phyloP scores from a whole-genome alignment of 2,888 invertebrate species.

The Rhagophthalmus giganteus region DNA sequence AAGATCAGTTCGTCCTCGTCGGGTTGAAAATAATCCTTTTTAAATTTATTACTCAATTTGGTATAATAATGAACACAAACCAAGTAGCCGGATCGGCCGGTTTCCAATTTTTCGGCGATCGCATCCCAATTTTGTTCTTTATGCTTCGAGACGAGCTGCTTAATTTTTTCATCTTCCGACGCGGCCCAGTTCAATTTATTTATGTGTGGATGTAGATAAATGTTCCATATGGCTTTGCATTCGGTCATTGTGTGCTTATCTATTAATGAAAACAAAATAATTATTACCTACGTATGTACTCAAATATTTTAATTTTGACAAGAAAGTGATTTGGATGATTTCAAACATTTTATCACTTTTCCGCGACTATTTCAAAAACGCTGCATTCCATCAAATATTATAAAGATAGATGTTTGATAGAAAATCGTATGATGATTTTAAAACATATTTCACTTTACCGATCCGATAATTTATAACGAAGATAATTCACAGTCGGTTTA shows the following conservation, averaged over 20 bases:
- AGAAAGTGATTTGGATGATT: no score
- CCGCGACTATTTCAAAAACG: no score
- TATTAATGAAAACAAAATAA: constrained; percentile 46
- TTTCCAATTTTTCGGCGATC: constrained; percentile 62
- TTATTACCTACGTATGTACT: no score
- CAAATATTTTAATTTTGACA: no score
- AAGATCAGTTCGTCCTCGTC: constrained; percentile 70
- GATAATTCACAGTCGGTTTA: no score
- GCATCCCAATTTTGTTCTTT: constrained; percentile 67
- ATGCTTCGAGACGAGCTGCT: constrained; percentile 50
- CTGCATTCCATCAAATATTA: no score
- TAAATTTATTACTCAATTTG: constrained; percentile 49
- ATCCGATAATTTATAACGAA: no score
- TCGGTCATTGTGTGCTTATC: constrained; percentile 65
- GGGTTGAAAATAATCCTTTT: constrained; percentile 62
- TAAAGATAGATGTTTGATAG: no score
- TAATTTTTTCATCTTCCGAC: constrained; percentile 62
- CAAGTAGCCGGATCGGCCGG: constrained; percentile 67
- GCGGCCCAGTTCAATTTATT: constrained; percentile 62
- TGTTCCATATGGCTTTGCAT: constrained; percentile 72
- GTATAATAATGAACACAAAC: constrained; percentile 70
- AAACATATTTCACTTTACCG: no score
- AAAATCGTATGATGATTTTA: no score
- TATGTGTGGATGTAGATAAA: constrained; percentile 69
- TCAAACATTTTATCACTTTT: no score